A percentile compares a stretch with the other conserved stretches of the same genome.
Conservation (phyloP, 1,140 invertebrate genomes). For the Wiebesia pumilae region DNA sequence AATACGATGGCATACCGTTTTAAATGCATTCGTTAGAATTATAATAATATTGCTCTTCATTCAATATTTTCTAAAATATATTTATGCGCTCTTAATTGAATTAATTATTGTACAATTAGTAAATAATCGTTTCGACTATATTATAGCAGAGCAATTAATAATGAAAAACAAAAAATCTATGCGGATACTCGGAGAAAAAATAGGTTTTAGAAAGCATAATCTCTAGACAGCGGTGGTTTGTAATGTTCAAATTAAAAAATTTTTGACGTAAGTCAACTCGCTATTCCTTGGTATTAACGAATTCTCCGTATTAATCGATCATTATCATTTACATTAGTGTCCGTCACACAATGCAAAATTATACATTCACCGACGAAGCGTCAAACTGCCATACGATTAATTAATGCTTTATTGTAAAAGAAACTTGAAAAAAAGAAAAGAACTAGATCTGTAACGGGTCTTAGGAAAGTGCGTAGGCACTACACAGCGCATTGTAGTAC, state of each 20-base stretch:
- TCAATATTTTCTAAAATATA: no score
- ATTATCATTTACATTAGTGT: not conserved
- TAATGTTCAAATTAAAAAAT: not conserved
- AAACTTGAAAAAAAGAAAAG: not conserved
- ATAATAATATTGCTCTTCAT: no score
- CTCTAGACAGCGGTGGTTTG: not conserved
- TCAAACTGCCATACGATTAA: not conserved
- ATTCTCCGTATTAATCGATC: not conserved
- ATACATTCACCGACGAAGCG: not conserved
- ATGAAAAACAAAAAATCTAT: no score
- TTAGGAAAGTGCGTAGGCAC: not conserved
- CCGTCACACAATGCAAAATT: not conserved
- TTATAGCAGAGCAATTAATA: no score
- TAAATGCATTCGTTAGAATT: no score
- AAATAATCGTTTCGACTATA: no score
- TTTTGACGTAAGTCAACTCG: not conserved
- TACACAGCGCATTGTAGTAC: not conserved
- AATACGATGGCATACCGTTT: no score
- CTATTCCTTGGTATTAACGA: not conserved
- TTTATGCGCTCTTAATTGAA: no score
- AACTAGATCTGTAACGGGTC: not conserved
- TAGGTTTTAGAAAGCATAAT: not conserved
- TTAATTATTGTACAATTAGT: no score
- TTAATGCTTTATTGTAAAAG: not conserved
- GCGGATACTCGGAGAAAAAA: no score